phyloP scores from a whole-genome alignment of 2,113 vertebrate species.

The Stigmatopora nigra region DNA sequence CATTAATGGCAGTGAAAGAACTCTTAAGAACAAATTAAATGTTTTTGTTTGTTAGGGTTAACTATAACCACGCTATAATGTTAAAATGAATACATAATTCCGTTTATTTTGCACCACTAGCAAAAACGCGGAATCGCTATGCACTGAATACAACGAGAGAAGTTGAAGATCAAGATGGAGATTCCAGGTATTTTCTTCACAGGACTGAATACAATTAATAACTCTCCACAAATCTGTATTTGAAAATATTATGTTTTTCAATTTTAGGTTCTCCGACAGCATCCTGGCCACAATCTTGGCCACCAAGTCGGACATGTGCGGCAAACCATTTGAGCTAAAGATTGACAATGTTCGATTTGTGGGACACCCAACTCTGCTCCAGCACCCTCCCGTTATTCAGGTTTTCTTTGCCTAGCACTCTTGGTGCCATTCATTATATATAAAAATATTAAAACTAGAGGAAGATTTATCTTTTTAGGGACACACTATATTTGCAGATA shows the following conservation, averaged over 20 bases:
- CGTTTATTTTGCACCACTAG: conserved; percentile 51
- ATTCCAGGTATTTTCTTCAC: conserved; percentile 82
- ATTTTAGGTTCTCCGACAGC: conserved; percentile 88
- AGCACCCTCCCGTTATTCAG: conserved; percentile 79
- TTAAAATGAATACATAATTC: neutral
- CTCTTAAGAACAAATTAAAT: no score
- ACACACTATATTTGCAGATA: no score
- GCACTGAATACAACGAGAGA: conserved; percentile 81
- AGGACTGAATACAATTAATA: neutral
- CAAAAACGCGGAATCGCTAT: conserved; percentile 84
- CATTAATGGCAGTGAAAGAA: no score
- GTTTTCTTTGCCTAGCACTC: conserved; percentile 10
- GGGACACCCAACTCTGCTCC: conserved; percentile 90
- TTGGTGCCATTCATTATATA: no score
- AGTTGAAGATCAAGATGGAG: conserved; percentile 86
- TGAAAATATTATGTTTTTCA: neutral
- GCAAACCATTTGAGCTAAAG: conserved; percentile 98
- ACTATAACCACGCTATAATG: no score
- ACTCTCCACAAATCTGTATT: conserved; percentile 25
- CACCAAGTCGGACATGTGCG: conserved; percentile 97
- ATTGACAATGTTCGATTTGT: conserved; percentile 97
- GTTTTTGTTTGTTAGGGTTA: no score
- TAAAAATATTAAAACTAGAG: no score
- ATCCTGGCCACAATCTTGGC: conserved; percentile 97
- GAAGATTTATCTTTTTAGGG: no score